phyloP scores from a whole-genome alignment of 2,888 invertebrate species.

The Elegia similella region DNA sequence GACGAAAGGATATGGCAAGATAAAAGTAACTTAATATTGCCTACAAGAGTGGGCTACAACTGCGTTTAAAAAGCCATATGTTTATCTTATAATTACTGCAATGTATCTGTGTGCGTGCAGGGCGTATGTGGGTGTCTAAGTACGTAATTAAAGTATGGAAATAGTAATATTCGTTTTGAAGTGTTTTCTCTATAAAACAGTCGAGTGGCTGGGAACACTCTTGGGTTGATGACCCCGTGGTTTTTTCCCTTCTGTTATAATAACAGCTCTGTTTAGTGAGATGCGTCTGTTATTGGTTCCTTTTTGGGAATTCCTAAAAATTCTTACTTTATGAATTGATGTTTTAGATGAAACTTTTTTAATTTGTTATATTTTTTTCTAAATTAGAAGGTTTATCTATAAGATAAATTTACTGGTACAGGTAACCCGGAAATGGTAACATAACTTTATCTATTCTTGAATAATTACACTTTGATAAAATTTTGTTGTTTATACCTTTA shows the following conservation, averaged over 20 bases:
- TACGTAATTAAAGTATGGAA: constrained; percentile 78
- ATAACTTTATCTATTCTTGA: background rate
- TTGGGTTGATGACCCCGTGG: constrained; percentile 61
- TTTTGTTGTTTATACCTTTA: background rate
- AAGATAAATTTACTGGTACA: background rate
- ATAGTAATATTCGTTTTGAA: constrained; percentile 80
- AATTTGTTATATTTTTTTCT: too few relatives aligned
- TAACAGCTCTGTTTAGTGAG: constrained; percentile 67
- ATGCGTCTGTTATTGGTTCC: constrained; percentile 54
- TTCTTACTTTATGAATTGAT: constrained; percentile 28
- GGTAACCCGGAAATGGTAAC: background rate
- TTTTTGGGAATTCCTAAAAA: constrained; percentile 42
- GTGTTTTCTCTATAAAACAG: constrained; percentile 79
- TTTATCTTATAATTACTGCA: constrained; percentile 66
- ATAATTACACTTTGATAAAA: background rate
- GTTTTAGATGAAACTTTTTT: background rate
- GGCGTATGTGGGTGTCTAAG: constrained; percentile 60
- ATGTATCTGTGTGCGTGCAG: constrained; percentile 40
- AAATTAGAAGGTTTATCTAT: background rate
- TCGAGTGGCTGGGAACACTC: constrained; percentile 76
- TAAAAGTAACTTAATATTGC: constrained; percentile 58
- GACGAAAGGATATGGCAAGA: background rate
- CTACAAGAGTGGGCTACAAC: constrained; percentile 42
- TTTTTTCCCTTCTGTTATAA: constrained; percentile 66
- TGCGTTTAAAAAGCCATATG: constrained; percentile 67